Percentiles rank a stretch among this genome's conserved stretches.
phyloP scores from a whole-genome alignment of 2,888 invertebrate genomes.

The Spodoptera exigua region DNA sequence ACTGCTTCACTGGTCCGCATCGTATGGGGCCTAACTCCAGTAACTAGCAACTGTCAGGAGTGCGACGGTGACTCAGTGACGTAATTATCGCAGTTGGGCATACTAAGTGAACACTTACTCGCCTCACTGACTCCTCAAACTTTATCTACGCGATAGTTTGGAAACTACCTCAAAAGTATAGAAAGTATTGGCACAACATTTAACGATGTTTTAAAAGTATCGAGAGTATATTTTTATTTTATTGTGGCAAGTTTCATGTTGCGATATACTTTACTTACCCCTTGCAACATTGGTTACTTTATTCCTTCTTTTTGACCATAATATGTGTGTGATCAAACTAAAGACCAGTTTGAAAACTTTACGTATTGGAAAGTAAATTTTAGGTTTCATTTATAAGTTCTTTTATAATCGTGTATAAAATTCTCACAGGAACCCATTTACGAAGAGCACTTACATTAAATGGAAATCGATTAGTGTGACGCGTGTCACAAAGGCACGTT shows the following conservation, averaged over 20 bases:
- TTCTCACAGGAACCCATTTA: conserved; percentile 2
- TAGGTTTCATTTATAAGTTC: neutral
- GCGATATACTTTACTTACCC: neutral
- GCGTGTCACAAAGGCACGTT: conserved; percentile 47
- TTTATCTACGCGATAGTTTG: conserved; percentile 37
- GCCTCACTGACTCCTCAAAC: conserved; percentile 37
- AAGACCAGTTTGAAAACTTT: no score
- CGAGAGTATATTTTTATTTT: conserved; percentile 12
- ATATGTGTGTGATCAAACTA: no score
- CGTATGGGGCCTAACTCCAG: conserved; percentile 10
- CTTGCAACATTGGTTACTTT: conserved; percentile 2
- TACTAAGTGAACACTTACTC: conserved; percentile 52
- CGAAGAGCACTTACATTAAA: conserved; percentile 19
- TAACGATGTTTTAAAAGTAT: conserved; percentile 42
- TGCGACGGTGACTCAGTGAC: conserved; percentile 34
- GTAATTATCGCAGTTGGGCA: conserved; percentile 48
- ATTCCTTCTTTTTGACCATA: no score
- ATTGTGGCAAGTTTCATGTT: conserved; percentile 3
- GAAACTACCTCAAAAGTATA: conserved; percentile 38
- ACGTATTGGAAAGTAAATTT: neutral
- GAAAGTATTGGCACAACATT: conserved; percentile 32
- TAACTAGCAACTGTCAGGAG: conserved; percentile 35
- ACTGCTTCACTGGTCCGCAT: no score
- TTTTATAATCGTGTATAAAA: neutral
- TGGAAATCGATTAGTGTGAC: conserved; percentile 19